A percentile compares a stretch with the other conserved stretches of the same genome.
These are phyloP conservation scores for Paratrypauchen microcephalus DNA, from an alignment of 2,797 vertebrate species.

Conservation along the genomic window DNA sequence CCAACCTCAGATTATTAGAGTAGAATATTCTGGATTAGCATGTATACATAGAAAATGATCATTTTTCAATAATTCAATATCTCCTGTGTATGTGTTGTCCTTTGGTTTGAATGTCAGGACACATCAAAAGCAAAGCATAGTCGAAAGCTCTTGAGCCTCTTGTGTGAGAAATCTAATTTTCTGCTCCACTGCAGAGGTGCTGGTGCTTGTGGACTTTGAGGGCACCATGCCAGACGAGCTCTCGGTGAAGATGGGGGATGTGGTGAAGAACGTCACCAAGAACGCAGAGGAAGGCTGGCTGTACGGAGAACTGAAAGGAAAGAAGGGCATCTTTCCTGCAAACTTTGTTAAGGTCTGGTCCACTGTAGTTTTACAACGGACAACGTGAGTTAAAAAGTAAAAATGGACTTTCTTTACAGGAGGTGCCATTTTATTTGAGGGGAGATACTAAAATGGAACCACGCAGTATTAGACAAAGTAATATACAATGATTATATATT, in stretches of 20 bases:
- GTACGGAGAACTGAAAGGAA: slow-evolving; percentile 78
- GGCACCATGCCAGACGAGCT: slow-evolving; percentile 79
- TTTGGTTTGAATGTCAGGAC: slow-evolving; percentile 38
- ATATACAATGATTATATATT: no score
- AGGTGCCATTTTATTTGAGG: slow-evolving; percentile 75
- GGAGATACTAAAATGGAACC: slow-evolving; percentile 75
- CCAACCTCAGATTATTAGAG: not conserved
- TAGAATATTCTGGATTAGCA: not conserved
- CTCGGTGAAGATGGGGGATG: slow-evolving; percentile 76
- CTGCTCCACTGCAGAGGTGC: slow-evolving; percentile 76
- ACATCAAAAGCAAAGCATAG: slow-evolving; percentile 31
- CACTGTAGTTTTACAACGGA: not conserved
- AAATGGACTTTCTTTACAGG: slow-evolving; percentile 57
- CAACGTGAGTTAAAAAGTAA: not conserved
- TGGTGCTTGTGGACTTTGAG: slow-evolving; percentile 83
- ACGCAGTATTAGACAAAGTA: slow-evolving; percentile 78
- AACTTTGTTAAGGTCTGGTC: slow-evolving; percentile 82
- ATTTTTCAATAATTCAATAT: not conserved
- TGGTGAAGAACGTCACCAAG: slow-evolving; percentile 80
- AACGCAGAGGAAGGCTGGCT: slow-evolving; percentile 83
- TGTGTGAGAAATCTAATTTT: slow-evolving; percentile 49
- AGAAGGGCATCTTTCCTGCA: slow-evolving; percentile 81
- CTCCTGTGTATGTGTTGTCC: slow-evolving; percentile 19
- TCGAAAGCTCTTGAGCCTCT: slow-evolving; percentile 23
- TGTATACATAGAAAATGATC: not conserved